A percentile compares a stretch with the other conserved stretches of the same genome.
Evolutionary conservation across 2,888 invertebrate species (phyloP).

Genomic region (Anthrax anthrax): DNA sequence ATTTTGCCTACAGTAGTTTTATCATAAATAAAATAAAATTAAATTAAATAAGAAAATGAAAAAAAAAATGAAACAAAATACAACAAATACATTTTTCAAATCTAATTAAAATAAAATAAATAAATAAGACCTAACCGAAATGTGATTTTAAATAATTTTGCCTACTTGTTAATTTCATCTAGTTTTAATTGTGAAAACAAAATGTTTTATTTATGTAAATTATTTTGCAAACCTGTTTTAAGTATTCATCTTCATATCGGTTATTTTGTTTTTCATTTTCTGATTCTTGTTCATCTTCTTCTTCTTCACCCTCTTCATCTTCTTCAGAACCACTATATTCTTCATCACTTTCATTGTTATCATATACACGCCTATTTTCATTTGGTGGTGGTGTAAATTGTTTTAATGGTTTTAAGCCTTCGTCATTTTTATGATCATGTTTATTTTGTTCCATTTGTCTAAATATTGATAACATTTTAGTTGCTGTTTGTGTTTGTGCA

Average conservation of each 20-base stretch:
- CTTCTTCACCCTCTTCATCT: conserved; percentile 30
- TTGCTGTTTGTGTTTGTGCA: conserved; percentile 53
- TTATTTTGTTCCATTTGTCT: conserved; percentile 70
- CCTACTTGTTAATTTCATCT: too few species aligned
- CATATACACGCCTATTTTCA: conserved; percentile 34
- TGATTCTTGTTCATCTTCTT: conserved; percentile 31
- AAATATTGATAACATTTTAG: conserved; percentile 78
- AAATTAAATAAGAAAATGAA: not conserved
- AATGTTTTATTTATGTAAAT: too few species aligned
- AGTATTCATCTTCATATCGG: conserved; percentile 46
- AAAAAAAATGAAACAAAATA: conserved; percentile 16
- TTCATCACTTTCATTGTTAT: conserved; percentile 28
- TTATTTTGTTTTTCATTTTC: conserved; percentile 19
- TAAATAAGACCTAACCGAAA: too few species aligned
- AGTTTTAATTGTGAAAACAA: too few species aligned
- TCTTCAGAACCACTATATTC: conserved; percentile 32
- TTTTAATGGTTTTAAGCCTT: conserved; percentile 67
- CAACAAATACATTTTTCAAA: too few species aligned
- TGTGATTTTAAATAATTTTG: too few species aligned
- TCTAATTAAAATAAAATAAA: conserved; percentile 1
- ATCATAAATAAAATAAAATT: not conserved
- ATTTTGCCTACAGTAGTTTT: conserved; percentile 41
- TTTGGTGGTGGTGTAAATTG: conserved; percentile 83
- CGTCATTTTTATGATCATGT: conserved; percentile 31
- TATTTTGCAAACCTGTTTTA: conserved; percentile 39